Evolutionary conservation across 2,113 vertebrate genomes (phyloP).

Genomic region (rabbit (Oryctolagus cuniculus)): mOryCun1.1 NC_091436.1:127441001-127441500

Average conservation of each 20-base stretch:
- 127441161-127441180: background rate
- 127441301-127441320: background rate
- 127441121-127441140: background rate
- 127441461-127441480: background rate
- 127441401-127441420: background rate
- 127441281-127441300: background rate
- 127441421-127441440: background rate
- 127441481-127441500: background rate
- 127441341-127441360: background rate
- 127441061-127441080: background rate
- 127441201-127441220: background rate
- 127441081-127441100: too few species aligned
- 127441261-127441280: background rate
- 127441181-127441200: slow-evolving; percentile 27
- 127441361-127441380: background rate
- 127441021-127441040: slow-evolving; percentile 58
- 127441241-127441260: background rate
- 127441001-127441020: slow-evolving; percentile 59
- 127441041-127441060: background rate
- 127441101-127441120: background rate
- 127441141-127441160: background rate
- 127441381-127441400: background rate
- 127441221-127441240: background rate
- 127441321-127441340: background rate
- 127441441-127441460: background rate